These are phyloP conservation scores for Darevskia mixta DNA, from an alignment of 2,797 vertebrate species.

Conservation along the genomic window DNA sequence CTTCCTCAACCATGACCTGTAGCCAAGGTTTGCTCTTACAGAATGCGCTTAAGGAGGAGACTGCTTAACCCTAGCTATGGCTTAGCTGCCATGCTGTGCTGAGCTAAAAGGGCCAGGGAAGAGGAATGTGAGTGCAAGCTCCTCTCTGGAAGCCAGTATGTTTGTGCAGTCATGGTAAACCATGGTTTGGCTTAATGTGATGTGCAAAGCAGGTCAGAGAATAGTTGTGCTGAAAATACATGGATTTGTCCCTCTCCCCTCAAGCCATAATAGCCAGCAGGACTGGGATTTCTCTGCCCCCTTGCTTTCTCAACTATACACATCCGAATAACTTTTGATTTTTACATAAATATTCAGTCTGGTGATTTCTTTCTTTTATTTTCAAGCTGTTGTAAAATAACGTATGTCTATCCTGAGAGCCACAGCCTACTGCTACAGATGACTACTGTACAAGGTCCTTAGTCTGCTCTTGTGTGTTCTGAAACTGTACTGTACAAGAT, in stretches of 20 bases:
- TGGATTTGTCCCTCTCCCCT: background rate
- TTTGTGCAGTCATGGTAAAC: no score
- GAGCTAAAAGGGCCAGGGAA: no score
- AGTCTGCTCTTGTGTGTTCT: constrained; percentile 9
- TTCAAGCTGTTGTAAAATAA: constrained; percentile 40
- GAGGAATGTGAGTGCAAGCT: no score
- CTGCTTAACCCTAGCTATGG: no score
- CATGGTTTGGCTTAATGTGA: no score
- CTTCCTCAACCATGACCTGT: no score
- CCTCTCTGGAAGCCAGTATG: no score
- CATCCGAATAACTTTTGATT: background rate
- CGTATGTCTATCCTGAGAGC: constrained; percentile 27
- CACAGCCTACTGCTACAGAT: background rate
- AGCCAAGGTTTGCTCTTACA: no score
- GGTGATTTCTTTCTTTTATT: background rate
- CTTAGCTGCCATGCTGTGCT: no score
- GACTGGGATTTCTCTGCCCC: background rate
- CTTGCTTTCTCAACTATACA: background rate
- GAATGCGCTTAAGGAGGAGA: no score
- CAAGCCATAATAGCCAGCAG: background rate
- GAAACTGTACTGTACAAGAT: constrained; percentile 11
- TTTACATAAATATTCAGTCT: background rate
- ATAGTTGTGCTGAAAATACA: no score
- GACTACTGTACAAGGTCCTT: constrained; percentile 17
- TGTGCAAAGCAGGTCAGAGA: no score